Conservation (phyloP, 2,888 invertebrate species). For the Zele albiditarsus region DNA sequence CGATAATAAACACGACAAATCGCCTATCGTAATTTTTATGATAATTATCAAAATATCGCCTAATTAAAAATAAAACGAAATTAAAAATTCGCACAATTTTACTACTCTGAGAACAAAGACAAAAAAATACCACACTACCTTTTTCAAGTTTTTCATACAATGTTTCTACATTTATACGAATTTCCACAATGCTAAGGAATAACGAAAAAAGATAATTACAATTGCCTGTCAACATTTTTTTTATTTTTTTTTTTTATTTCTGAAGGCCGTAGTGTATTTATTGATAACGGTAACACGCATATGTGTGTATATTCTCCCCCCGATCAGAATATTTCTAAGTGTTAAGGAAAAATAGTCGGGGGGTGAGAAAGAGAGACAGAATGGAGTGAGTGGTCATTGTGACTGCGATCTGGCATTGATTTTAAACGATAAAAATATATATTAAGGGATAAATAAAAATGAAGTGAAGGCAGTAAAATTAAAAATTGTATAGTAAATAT, state of each 20-base stretch:
- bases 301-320: slow-evolving; percentile 21
- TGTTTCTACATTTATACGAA: slow-evolving; percentile 72
- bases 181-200: slow-evolving; percentile 62
- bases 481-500: slow-evolving; percentile 70
- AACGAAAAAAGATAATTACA: slow-evolving; percentile 50
- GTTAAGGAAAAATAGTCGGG: slow-evolving; percentile 53
- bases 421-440: slow-evolving; percentile 67
- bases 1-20: slow-evolving; percentile 51
- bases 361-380: slow-evolving; percentile 37
- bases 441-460: slow-evolving; percentile 58
- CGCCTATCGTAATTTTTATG: slow-evolving; percentile 63
- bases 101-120: slow-evolving; percentile 50
- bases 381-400: slow-evolving; percentile 56
- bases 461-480: slow-evolving; percentile 60
- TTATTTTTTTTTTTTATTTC: slow-evolving; percentile 54
- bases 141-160: slow-evolving; percentile 70
- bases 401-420: slow-evolving; percentile 66
- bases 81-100: slow-evolving; percentile 59
- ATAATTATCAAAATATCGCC: slow-evolving; percentile 68
- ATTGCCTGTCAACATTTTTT: slow-evolving; percentile 57
- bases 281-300: slow-evolving; percentile 41
- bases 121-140: slow-evolving; percentile 58
- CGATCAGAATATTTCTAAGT: slow-evolving; percentile 65
- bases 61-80: slow-evolving; percentile 55
- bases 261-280: slow-evolving; percentile 67